phyloP scores from a whole-genome alignment of 2,797 vertebrate species.

The Choloepus didactylus region DNA sequence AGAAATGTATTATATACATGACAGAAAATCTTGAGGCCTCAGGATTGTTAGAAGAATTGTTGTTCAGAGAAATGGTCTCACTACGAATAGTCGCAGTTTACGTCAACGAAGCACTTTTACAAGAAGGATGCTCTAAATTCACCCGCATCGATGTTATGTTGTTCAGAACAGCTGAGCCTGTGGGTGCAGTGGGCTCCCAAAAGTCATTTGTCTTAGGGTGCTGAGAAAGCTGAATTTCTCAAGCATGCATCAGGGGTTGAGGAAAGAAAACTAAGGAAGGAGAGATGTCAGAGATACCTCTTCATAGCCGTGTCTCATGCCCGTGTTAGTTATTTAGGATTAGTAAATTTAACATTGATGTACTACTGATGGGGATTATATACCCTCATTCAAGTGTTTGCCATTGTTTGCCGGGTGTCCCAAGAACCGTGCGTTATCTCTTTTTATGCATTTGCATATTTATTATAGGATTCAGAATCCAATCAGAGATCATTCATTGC shows the following conservation, averaged over 20 bases:
- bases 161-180: neutral
- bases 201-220: neutral
- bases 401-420: too few species aligned
- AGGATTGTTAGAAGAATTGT: neutral
- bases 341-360: too few species aligned
- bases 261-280: neutral
- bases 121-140: neutral
- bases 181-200: neutral
- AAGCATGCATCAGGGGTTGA: neutral
- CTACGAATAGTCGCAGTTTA: neutral
- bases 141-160: accelerated
- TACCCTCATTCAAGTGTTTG: too few species aligned
- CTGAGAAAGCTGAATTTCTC: neutral
- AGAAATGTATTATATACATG: too few species aligned
- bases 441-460: too few species aligned
- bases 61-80: neutral
- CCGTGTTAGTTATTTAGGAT: neutral
- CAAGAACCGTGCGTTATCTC: too few species aligned
- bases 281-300: neutral
- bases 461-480: too few species aligned
- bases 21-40: neutral
- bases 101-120: neutral
- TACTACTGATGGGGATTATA: too few species aligned
- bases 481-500: too few species aligned
- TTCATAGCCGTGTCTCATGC: neutral